phyloP scores from a whole-genome alignment of 2,888 invertebrate genomes.

The Argyresthia goedartella region DNA sequence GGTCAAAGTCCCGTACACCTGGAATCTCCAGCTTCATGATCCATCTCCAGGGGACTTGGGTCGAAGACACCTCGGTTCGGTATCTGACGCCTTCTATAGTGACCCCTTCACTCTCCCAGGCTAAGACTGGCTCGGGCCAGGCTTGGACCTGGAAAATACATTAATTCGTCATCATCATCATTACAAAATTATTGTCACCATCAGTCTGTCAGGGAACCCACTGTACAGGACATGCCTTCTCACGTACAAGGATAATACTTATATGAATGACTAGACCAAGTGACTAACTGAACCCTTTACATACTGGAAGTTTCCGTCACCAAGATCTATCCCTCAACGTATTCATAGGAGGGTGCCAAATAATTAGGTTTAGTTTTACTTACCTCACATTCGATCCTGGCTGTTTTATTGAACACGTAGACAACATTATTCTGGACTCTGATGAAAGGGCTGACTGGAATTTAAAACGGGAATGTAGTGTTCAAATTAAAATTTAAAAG shows the following conservation, averaged over 20 bases:
- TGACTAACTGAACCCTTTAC: no score
- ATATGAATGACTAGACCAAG: no score
- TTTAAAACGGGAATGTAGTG: constrained; percentile 3
- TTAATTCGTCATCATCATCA: not conserved
- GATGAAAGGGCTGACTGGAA: constrained; percentile 87
- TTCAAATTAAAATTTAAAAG: no score
- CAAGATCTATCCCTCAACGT: no score
- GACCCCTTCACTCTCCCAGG: constrained; percentile 88
- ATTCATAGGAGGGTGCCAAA: no score
- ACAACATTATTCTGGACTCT: constrained; percentile 82
- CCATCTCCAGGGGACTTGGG: constrained; percentile 70
- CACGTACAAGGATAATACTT: no score
- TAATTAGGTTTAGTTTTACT: no score
- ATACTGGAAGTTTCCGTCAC: no score
- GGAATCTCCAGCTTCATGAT: constrained; percentile 85
- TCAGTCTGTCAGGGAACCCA: not conserved
- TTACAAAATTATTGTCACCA: not conserved
- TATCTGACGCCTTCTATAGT: constrained; percentile 74
- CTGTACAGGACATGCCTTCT: no score
- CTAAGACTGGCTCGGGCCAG: constrained; percentile 86
- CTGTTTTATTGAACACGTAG: constrained; percentile 78
- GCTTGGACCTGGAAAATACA: constrained; percentile 77
- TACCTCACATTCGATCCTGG: constrained; percentile 82
- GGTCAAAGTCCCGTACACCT: constrained; percentile 75
- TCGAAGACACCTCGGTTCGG: constrained; percentile 39